These are phyloP conservation scores for Limnephilus lunatus DNA, from an alignment of 2,888 invertebrate genomes.

Conservation along the genomic window DNA sequence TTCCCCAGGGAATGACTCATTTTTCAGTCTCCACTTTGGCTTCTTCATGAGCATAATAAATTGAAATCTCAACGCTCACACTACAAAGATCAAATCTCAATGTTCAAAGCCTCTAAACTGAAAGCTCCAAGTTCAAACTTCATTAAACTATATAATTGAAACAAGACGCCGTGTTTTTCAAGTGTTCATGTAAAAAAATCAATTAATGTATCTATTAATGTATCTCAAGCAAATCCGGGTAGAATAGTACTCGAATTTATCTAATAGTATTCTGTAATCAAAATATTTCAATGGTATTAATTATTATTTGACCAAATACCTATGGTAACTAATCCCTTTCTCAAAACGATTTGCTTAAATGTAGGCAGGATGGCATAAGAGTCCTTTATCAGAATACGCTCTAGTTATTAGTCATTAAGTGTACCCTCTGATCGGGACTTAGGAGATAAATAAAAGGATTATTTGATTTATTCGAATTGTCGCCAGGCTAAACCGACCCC, in stretches of 20 bases:
- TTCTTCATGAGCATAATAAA: too few species aligned
- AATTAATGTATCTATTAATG: not conserved
- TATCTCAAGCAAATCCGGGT: not conserved
- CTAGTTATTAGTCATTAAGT: constrained; percentile 33
- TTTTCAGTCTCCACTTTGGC: not conserved
- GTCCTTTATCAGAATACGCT: not conserved
- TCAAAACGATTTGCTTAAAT: not conserved
- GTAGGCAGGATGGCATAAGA: not conserved
- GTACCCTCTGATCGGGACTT: constrained; percentile 27
- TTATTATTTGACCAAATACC: not conserved
- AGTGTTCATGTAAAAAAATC: too few species aligned
- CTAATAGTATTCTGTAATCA: not conserved
- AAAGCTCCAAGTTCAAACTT: too few species aligned
- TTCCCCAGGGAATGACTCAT: not conserved
- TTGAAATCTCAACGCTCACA: too few species aligned
- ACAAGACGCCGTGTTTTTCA: too few species aligned
- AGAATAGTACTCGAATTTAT: not conserved
- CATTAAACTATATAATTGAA: too few species aligned
- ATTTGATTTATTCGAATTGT: constrained; percentile 39
- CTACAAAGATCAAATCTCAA: too few species aligned
- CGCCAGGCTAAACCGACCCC: not conserved
- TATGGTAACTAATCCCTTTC: not conserved
- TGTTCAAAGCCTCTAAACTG: too few species aligned
- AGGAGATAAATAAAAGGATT: constrained; percentile 40
- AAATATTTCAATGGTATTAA: not conserved